Conservation (phyloP, 2,888 invertebrate species). For the Dichetophora obliterata region DNA sequence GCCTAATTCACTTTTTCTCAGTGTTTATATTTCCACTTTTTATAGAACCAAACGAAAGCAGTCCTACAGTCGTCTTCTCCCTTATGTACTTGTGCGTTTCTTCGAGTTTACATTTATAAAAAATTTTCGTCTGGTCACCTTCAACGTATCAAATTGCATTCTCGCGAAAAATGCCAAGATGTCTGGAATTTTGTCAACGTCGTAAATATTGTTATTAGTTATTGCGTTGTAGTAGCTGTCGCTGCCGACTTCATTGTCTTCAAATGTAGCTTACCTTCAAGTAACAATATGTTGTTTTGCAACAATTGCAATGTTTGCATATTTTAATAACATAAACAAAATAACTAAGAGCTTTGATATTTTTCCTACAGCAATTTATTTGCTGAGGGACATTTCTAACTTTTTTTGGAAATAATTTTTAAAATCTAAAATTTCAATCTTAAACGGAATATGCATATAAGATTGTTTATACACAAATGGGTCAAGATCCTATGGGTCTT, state of each 20-base stretch:
- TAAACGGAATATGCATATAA: too few species aligned
- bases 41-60: too few species aligned
- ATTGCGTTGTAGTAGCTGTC: background rate
- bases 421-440: background rate
- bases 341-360: background rate
- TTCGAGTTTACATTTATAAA: too few species aligned
- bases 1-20: too few species aligned
- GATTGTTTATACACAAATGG: too few species aligned
- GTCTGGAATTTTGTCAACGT: conserved; percentile 12
- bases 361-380: background rate
- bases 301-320: conserved; percentile 13
- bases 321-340: background rate
- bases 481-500: too few species aligned
- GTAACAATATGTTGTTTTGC: background rate
- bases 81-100: too few species aligned
- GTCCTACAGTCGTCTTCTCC: too few species aligned
- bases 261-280: conserved; percentile 17
- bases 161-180: background rate
- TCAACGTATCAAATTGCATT: background rate
- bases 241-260: background rate
- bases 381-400: background rate
- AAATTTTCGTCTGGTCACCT: background rate
- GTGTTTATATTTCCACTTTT: too few species aligned
- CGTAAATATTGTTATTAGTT: background rate
- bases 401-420: too few species aligned